These are phyloP conservation scores for Lasiurus cinereus DNA, from an alignment of 2,113 vertebrate genomes.

Conservation along the genomic window DNA sequence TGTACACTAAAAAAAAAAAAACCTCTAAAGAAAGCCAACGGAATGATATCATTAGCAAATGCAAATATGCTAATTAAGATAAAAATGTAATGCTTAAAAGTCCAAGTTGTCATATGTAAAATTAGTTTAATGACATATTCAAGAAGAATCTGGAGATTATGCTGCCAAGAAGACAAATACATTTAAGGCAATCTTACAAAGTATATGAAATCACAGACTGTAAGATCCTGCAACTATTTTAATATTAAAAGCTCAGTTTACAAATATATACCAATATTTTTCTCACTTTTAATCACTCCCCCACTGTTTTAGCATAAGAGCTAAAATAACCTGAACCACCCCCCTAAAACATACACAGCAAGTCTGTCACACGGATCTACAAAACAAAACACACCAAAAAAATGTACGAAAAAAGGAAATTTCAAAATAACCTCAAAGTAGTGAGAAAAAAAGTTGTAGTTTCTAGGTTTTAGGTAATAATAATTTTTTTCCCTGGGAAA, in stretches of 20 bases:
- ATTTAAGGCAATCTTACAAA: slow-evolving; percentile 74
- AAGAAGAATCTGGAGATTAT: slow-evolving; percentile 46
- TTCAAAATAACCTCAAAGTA: slow-evolving; percentile 76
- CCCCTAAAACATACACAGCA: slow-evolving; percentile 71
- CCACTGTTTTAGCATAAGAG: slow-evolving; percentile 81
- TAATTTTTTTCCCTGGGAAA: slow-evolving; percentile 77
- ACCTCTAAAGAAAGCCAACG: slow-evolving; percentile 65
- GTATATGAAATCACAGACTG: slow-evolving; percentile 77
- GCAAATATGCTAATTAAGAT: slow-evolving; percentile 75
- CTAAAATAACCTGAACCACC: slow-evolving; percentile 78
- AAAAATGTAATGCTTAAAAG: slow-evolving; percentile 64
- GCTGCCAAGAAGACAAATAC: slow-evolving; percentile 76
- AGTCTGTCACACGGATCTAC: slow-evolving; percentile 79
- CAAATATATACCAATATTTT: slow-evolving; percentile 79
- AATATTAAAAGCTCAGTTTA: slow-evolving; percentile 84
- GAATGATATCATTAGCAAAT: slow-evolving; percentile 69
- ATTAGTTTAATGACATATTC: slow-evolving; percentile 67
- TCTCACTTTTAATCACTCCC: slow-evolving; percentile 83
- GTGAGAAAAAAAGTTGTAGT: slow-evolving; percentile 33
- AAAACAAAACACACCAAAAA: slow-evolving; percentile 38
- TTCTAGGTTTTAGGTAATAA: slow-evolving; percentile 84
- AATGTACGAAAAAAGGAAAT: slow-evolving; percentile 71
- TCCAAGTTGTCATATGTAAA: slow-evolving; percentile 71
- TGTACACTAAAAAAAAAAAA: slow-evolving; percentile 32
- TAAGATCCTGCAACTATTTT: slow-evolving; percentile 66